phyloP scores from a whole-genome alignment of 2,888 invertebrate genomes.

The Polylopha cassiicola region DNA sequence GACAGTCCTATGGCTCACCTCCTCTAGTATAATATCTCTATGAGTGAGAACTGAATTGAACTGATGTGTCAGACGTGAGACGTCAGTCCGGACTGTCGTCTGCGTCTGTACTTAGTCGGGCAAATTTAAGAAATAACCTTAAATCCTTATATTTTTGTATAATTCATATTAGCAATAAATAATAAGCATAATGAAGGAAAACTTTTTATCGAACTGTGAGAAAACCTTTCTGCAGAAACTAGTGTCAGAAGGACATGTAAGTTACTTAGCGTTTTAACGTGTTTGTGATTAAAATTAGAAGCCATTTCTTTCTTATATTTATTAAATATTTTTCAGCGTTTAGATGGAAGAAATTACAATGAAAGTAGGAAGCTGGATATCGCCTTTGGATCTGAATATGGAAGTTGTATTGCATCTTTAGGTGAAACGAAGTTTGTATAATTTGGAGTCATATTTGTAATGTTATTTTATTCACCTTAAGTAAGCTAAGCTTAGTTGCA shows the following conservation, averaged over 20 bases:
- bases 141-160: not conserved
- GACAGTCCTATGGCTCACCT: too few species aligned
- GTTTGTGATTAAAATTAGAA: not conserved
- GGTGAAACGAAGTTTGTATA: constrained; percentile 84
- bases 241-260: constrained; percentile 80
- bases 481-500: not conserved
- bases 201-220: constrained; percentile 82
- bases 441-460: not conserved
- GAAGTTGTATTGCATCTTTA: constrained; percentile 85
- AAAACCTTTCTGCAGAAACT: constrained; percentile 82
- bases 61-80: too few species aligned
- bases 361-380: constrained; percentile 85
- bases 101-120: not conserved
- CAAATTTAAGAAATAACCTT: constrained; percentile 5
- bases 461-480: not conserved
- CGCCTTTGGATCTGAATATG: constrained; percentile 89
- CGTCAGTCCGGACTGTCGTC: too few species aligned
- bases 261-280: constrained; percentile 24
- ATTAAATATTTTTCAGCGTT: constrained; percentile 74
- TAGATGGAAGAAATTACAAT: constrained; percentile 86
- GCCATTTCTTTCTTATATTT: constrained; percentile 1
- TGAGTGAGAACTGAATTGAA: too few species aligned
- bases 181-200: constrained; percentile 82
- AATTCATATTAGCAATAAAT: not conserved
- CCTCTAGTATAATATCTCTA: too few species aligned